phyloP scores from a whole-genome alignment of 35 echinoderm and acorn worm genomes.

The Apostichopus parvimensis region DNA sequence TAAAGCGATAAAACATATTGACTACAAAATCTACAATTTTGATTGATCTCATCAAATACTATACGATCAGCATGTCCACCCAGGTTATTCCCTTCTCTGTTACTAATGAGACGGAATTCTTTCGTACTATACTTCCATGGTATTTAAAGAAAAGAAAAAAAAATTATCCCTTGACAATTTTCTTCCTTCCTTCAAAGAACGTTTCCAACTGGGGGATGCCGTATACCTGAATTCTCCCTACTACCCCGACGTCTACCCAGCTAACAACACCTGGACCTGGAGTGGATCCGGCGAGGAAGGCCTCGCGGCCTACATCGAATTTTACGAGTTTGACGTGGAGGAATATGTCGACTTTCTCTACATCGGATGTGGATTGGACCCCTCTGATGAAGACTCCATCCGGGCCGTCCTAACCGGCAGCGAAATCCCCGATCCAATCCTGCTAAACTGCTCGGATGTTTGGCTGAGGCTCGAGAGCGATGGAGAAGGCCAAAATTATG shows the following conservation, averaged over 20 bases:
- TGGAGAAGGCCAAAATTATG: background rate
- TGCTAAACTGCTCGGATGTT: background rate
- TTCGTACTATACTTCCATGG: too few species aligned
- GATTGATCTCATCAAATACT: too few species aligned
- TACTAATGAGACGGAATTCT: too few species aligned
- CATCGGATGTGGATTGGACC: background rate
- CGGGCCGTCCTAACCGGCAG: background rate
- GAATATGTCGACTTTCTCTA: background rate
- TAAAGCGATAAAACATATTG: too few species aligned
- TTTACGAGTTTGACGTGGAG: slow-evolving; percentile 1
- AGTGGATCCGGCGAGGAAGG: background rate
- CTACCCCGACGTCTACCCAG: background rate
- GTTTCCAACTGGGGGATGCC: too few species aligned
- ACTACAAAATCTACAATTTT: too few species aligned
- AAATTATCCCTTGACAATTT: too few species aligned
- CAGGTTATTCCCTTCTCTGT: too few species aligned
- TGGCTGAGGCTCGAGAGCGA: background rate
- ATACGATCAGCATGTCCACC: too few species aligned
- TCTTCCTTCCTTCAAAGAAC: too few species aligned
- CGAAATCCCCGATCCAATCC: slow-evolving; percentile 2
- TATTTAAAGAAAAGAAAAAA: too few species aligned
- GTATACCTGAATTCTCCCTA: background rate
- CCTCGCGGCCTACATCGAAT: background rate
- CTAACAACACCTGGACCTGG: background rate
- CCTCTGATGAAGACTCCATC: background rate